Base-by-base conservation (phyloP, 1,140 invertebrate species). In the Cydia pomonella region DNA sequence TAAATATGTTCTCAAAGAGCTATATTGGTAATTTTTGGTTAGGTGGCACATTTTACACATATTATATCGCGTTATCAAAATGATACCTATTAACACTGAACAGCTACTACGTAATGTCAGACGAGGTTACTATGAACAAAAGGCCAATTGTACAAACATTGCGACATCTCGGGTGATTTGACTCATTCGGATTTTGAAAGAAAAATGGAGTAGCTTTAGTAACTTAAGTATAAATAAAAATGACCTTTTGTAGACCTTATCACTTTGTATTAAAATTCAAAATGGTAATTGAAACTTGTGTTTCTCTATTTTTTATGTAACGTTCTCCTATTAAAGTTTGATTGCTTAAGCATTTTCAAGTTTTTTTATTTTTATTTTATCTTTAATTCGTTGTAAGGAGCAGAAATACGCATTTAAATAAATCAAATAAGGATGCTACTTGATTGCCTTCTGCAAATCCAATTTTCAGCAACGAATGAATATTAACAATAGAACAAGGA, bases 21-120 rank as follows among this genome's bases (percentile, higher is more conserved):
- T 29, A 29, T 5, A 27, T 1, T 29, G 29, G 29, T 5, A 5
- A 29, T 5, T 5, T 29, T 29, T n/a, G n/a, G n/a, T 29, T 33
- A 33, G 29, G 33, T 38, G 33, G 9, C 78, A 84, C 81, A 80
- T 80, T 81, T 80, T 81, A 13, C 13, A 47, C 3, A 47, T 16
- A 13, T 47, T 47, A 16, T 16, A 47, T 47, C 44, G 16, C 44
- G 44, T 47, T 47, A 47, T 47, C 44, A 47, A 47, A 47, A 16
- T 10, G 33, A 38, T 47, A 47, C 44, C 44, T 47, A 47, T 47
- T 47, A 47, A 47, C 44, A 47, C 16, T 13, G 13, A 16, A 47
- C 44, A 47, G 13, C 13, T 4, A 47, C 50, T 9, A 25, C 12
- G 23, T 41, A 72, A 72, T 50, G 21, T 41, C 71, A 47, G 38